These are phyloP conservation scores for Entomyzon cyanotis DNA, from an alignment of 2,113 vertebrate species.

Conservation along the genomic window DNA sequence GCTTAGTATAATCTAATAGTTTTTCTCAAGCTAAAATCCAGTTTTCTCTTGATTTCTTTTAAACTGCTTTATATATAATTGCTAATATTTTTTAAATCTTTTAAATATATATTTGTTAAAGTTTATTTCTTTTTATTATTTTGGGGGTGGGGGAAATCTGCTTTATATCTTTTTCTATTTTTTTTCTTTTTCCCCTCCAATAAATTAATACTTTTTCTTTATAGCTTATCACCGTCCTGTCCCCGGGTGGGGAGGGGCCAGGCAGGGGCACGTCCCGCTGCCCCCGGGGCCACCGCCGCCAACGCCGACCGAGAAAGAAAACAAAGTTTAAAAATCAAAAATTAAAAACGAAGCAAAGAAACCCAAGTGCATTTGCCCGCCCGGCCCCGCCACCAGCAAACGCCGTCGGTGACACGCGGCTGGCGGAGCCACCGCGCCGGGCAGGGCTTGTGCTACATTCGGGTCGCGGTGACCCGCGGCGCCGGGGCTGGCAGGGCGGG, in stretches of 20 bases:
- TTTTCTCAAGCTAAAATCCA: slow-evolving; percentile 72
- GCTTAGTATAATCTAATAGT: slow-evolving; percentile 69
- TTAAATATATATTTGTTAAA: slow-evolving; percentile 86
- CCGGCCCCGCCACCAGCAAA: neutral
- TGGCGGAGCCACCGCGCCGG: neutral
- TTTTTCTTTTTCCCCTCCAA: slow-evolving; percentile 53
- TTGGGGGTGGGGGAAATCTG: slow-evolving; percentile 54
- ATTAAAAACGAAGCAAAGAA: slow-evolving; percentile 14
- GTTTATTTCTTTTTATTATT: slow-evolving; percentile 76
- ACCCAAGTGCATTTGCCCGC: slow-evolving; percentile 51
- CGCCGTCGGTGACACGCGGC: neutral
- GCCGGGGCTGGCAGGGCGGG: neutral
- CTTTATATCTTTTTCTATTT: slow-evolving; percentile 62
- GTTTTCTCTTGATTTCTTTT: slow-evolving; percentile 71
- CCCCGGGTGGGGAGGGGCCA: neutral
- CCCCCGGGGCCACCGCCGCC: neutral
- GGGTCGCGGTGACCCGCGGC: neutral
- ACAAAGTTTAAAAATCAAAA: neutral
- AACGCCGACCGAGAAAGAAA: neutral
- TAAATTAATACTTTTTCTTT: slow-evolving; percentile 79
- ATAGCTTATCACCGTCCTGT: slow-evolving; percentile 70
- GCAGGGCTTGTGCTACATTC: slow-evolving; percentile 64
- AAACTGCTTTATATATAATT: slow-evolving; percentile 80
- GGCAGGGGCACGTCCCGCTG: slow-evolving; percentile 21
- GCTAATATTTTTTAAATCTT: slow-evolving; percentile 81